phyloP scores from a whole-genome alignment of 2,888 invertebrate genomes.

The Cancer borealis region DNA sequence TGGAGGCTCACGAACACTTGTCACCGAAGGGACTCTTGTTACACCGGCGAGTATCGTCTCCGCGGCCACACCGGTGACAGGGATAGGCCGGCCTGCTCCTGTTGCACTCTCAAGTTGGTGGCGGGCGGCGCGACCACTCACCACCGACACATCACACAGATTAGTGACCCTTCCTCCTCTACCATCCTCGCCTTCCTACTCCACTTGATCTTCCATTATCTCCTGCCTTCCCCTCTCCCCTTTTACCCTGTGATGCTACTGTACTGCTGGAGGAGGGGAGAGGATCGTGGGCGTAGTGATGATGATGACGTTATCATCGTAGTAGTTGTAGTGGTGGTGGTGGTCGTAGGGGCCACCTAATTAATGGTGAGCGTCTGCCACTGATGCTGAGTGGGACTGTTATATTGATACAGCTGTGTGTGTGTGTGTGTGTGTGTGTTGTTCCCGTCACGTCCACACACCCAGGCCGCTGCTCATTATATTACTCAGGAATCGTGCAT shows the following conservation, averaged over 20 bases:
- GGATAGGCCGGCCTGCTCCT: background rate
- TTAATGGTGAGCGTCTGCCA: constrained; percentile 31
- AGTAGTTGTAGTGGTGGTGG: constrained; percentile 20
- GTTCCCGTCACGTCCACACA: constrained; percentile 30
- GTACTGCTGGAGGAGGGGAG: too few relatives aligned
- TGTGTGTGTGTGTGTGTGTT: background rate
- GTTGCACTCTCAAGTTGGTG: background rate
- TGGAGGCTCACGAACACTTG: background rate
- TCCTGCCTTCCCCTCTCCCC: too few relatives aligned
- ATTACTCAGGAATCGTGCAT: background rate
- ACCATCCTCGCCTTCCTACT: too few relatives aligned
- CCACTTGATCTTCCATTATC: too few relatives aligned
- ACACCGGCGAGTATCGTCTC: background rate
- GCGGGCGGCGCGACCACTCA: background rate
- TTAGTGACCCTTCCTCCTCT: background rate
- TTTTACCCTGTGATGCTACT: too few relatives aligned
- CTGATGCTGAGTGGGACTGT: constrained; percentile 37
- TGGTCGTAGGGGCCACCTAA: background rate
- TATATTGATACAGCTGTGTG: constrained; percentile 35
- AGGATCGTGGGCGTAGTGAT: too few relatives aligned
- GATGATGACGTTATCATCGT: background rate
- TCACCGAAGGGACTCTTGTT: background rate
- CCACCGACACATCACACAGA: background rate
- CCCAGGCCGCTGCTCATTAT: constrained; percentile 16
- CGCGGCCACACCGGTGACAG: background rate